A percentile compares a stretch with the other conserved stretches of the same genome.
Conservation (phyloP, 2,888 invertebrate species). For the Zootermopsis nevadensis region DNA sequence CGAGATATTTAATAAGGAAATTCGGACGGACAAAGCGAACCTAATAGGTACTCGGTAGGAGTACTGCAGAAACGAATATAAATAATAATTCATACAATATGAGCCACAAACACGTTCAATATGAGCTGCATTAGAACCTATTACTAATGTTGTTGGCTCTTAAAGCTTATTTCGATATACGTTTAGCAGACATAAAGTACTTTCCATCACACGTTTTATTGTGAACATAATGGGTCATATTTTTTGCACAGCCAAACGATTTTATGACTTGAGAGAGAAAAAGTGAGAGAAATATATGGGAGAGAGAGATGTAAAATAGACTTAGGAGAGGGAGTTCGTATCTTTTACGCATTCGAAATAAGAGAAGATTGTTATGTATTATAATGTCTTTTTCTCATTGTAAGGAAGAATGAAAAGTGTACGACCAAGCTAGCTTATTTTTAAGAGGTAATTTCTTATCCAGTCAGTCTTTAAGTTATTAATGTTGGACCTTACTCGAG, state of each 20-base stretch:
- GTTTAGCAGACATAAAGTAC: slow-evolving; percentile 24
- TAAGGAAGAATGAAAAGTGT: background rate
- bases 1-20: no score
- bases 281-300: background rate
- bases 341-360: background rate
- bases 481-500: slow-evolving; percentile 14
- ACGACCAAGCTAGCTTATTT: slow-evolving; percentile 10
- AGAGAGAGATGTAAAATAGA: background rate
- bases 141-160: slow-evolving; percentile 13
- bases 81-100: background rate
- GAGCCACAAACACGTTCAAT: background rate
- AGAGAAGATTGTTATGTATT: background rate
- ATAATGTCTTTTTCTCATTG: background rate
- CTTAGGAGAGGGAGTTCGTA: background rate
- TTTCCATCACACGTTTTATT: slow-evolving; percentile 34
- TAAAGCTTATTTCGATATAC: slow-evolving; percentile 35
- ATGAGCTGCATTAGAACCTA: slow-evolving; percentile 26
- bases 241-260: slow-evolving; percentile 43
- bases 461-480: background rate
- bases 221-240: slow-evolving; percentile 39
- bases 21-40: no score
- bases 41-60: no score
- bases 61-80: background rate
- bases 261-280: slow-evolving; percentile 25
- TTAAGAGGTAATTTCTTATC: slow-evolving; percentile 9